Percentiles rank a stretch among this genome's conserved stretches.
These are phyloP conservation scores for Protobothrops flavoviridis DNA, from an alignment of 2,113 vertebrate genomes.

Conservation along the genomic window DNA sequence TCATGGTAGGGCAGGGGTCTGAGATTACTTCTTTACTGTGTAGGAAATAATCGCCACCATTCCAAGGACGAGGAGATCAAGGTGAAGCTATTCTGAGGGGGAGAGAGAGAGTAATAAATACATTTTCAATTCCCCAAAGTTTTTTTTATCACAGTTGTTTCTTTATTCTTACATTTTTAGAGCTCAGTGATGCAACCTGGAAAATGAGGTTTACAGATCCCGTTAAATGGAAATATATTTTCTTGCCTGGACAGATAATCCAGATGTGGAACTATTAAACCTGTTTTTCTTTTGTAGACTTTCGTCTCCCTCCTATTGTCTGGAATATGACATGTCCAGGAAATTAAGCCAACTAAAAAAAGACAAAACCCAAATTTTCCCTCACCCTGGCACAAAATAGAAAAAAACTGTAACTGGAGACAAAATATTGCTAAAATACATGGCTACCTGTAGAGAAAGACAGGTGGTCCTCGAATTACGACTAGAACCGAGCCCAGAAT, in stretches of 20 bases:
- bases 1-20: background rate
- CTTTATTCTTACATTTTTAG: fast-evolving
- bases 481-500: no score
- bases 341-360: constrained; percentile 16
- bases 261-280: background rate
- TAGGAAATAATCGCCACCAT: background rate
- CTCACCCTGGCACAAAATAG: fast-evolving
- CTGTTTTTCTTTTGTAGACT: background rate
- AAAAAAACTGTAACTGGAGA: fast-evolving
- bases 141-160: fast-evolving
- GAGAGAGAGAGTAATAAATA: no score
- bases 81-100: background rate
- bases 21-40: background rate
- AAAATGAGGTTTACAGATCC: constrained; percentile 2
- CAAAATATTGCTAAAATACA: background rate
- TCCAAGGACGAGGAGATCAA: fast-evolving
- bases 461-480: no score
- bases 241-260: background rate
- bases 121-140: background rate
- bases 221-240: background rate
- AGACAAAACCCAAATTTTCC: background rate
- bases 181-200: constrained; percentile 18
- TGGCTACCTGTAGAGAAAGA: background rate
- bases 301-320: background rate
- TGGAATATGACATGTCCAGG: constrained; percentile 15